phyloP scores from a whole-genome alignment of 2,888 invertebrate genomes.

The Anodontia alba region DNA sequence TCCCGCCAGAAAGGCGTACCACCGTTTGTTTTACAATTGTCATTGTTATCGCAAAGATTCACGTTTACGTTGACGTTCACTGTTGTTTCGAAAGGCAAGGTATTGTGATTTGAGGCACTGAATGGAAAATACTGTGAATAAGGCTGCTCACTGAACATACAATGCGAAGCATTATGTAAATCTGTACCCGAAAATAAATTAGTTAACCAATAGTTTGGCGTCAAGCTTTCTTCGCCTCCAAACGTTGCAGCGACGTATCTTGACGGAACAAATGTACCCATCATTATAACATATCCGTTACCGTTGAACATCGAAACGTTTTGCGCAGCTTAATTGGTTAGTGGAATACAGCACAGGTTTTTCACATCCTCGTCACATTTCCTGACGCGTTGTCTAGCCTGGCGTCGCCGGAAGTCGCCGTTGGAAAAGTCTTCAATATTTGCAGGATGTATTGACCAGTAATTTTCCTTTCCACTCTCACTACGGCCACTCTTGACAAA shows the following conservation, averaged over 20 bases:
- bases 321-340: neutral
- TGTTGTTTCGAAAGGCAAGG: too few species aligned
- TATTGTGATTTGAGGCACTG: too few species aligned
- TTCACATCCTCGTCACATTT: constrained; percentile 85
- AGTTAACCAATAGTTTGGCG: too few species aligned
- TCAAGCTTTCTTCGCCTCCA: too few species aligned
- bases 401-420: constrained; percentile 97
- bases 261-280: constrained; percentile 20
- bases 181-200: too few species aligned
- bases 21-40: too few species aligned
- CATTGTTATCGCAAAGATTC: too few species aligned
- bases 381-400: constrained; percentile 97
- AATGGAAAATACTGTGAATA: too few species aligned
- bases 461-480: constrained; percentile 99
- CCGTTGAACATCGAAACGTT: neutral
- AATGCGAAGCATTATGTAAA: too few species aligned
- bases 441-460: constrained; percentile 99
- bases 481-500: constrained; percentile 98
- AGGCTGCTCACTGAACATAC: too few species aligned
- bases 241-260: neutral
- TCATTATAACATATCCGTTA: constrained; percentile 61
- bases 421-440: constrained; percentile 98
- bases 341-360: constrained; percentile 36
- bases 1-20: too few species aligned
- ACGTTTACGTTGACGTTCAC: too few species aligned